phyloP scores from a whole-genome alignment of 2,797 vertebrate species.

The Nyctalus aviator region DNA sequence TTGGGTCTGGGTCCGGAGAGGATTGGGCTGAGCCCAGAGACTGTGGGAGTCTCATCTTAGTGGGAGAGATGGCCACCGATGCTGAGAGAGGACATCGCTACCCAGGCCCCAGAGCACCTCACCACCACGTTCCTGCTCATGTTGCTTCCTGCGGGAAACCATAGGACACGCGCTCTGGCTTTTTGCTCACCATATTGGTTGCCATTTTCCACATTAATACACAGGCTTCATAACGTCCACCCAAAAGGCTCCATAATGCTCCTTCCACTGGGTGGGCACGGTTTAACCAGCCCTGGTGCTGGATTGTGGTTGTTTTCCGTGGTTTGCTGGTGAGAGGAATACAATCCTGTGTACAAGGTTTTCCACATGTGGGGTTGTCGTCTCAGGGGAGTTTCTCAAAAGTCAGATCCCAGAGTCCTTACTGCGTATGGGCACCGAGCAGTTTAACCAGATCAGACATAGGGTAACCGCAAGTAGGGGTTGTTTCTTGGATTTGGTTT shows the following conservation, averaged over 20 bases:
- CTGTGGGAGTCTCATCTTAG: not conserved
- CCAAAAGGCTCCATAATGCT: fast-evolving
- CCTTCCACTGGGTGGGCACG: fast-evolving
- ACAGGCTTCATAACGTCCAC: not conserved
- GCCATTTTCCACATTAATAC: not conserved
- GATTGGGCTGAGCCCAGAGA: not conserved
- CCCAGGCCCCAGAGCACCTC: not conserved
- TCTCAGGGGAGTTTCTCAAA: not conserved
- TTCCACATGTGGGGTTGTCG: not conserved
- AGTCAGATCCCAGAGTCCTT: not conserved
- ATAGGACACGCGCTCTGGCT: fast-evolving
- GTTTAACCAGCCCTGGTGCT: not conserved
- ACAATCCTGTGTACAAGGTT: not conserved
- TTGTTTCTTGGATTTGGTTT: not conserved
- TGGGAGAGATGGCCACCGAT: not conserved
- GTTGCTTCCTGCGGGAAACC: not conserved
- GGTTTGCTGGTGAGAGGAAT: not conserved
- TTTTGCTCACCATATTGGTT: not conserved
- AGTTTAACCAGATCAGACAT: not conserved
- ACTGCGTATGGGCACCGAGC: fast-evolving
- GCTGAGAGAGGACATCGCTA: not conserved
- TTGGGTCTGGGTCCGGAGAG: not conserved
- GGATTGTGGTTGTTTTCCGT: fast-evolving
- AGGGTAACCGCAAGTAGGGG: not conserved
- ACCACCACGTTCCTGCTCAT: fast-evolving